Evolutionary conservation across 2,113 vertebrate genomes (phyloP).

Genomic region (Desmodus rotundus): DNA sequence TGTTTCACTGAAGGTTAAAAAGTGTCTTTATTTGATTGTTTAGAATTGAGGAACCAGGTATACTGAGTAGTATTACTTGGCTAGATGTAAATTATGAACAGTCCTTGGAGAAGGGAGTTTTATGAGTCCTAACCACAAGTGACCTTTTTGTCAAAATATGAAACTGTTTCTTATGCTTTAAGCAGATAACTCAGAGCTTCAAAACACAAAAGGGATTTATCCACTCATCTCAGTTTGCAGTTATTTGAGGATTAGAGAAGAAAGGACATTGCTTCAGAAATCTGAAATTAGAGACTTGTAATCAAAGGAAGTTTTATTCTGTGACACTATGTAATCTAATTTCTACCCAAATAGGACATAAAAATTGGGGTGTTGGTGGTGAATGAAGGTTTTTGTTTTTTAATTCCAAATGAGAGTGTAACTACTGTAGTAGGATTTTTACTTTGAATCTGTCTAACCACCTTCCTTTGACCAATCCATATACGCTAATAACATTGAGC

Average conservation of each 20-base stretch:
- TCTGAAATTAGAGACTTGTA: slow-evolving; percentile 27
- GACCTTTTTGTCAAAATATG: slow-evolving; percentile 17
- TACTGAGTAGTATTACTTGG: not conserved
- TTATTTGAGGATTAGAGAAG: slow-evolving; percentile 8
- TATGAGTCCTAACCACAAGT: not conserved
- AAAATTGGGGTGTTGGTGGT: not conserved
- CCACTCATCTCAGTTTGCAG: not conserved
- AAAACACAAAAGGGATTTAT: not conserved
- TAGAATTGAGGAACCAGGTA: not conserved
- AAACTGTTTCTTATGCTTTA: slow-evolving; percentile 7
- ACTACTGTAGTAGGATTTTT: not conserved
- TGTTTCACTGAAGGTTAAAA: slow-evolving; percentile 1
- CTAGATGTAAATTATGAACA: slow-evolving; percentile 4
- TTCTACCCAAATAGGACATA: not conserved
- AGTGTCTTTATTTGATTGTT: not conserved
- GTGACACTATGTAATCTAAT: slow-evolving; percentile 4
- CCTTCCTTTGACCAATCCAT: slow-evolving; percentile 7
- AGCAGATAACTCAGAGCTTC: not conserved
- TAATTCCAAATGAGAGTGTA: not conserved
- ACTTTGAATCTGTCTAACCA: slow-evolving; percentile 12
- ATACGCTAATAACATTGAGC: not conserved
- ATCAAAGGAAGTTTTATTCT: not conserved
- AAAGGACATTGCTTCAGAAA: slow-evolving; percentile 9
- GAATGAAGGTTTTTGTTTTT: not conserved
- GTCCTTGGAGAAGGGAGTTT: not conserved